These are phyloP conservation scores for Lethenteron camtschaticum DNA, from an alignment of 2,113 vertebrate species.

Conservation along the genomic window DNA sequence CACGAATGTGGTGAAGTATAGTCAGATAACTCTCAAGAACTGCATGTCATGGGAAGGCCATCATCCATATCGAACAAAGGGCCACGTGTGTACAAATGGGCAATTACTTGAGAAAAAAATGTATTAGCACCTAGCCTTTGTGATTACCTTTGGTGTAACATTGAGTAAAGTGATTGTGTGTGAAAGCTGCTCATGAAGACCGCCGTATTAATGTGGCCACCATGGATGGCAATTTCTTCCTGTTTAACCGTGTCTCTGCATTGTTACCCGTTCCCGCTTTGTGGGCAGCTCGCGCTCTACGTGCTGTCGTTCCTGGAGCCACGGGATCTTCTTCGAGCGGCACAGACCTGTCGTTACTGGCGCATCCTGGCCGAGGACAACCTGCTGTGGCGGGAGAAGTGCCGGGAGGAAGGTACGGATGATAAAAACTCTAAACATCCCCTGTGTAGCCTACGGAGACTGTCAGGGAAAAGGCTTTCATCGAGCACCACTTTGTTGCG, in stretches of 20 bases:
- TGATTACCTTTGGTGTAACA: neutral
- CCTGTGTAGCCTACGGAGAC: no score
- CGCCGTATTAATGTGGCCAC: neutral
- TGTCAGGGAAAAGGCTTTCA: no score
- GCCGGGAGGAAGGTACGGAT: constrained; percentile 18
- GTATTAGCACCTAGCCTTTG: no score
- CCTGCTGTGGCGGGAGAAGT: constrained; percentile 24
- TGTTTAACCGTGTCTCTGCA: neutral
- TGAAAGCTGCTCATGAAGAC: neutral
- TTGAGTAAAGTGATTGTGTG: neutral
- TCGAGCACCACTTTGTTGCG: no score
- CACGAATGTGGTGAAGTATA: no score
- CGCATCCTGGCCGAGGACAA: constrained; percentile 18
- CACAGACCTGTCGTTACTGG: constrained; percentile 22
- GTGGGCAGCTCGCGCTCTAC: constrained; percentile 13
- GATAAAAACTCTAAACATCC: neutral
- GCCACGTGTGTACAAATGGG: no score
- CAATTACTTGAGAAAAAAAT: no score
- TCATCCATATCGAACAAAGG: no score
- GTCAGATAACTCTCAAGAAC: no score
- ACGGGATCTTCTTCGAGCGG: constrained; percentile 18
- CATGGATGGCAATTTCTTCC: no score
- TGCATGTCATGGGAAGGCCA: no score
- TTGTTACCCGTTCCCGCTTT: neutral
- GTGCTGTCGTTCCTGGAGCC: constrained; percentile 19